phyloP scores from a whole-genome alignment of 2,113 vertebrate species.

The Tychaedon coryphoeus region DNA sequence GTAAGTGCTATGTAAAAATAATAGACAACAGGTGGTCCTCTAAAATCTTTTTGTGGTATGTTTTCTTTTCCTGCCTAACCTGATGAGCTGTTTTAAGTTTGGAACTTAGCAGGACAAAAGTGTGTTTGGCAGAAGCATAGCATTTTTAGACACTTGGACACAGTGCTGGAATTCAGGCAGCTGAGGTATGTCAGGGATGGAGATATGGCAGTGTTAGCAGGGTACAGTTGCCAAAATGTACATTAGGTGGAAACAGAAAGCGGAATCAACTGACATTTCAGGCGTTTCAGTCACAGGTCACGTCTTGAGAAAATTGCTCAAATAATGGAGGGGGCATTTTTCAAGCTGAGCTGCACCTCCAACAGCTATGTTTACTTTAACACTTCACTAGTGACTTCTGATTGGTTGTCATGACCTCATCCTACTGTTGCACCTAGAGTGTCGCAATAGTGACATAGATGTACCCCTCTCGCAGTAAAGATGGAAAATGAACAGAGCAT shows the following conservation, averaged over 20 bases:
- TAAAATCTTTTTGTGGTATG: conserved; percentile 84
- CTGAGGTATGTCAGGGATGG: conserved; percentile 34
- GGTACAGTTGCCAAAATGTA: conserved; percentile 68
- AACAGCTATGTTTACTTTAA: conserved; percentile 83
- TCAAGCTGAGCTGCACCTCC: conserved; percentile 77
- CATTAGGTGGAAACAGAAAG: conserved; percentile 66
- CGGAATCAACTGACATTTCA: conserved; percentile 72
- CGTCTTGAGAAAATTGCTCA: conserved; percentile 83
- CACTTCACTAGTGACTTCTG: conserved; percentile 78
- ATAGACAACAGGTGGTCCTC: conserved; percentile 99
- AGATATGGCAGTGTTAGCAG: conserved; percentile 63
- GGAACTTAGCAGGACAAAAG: conserved; percentile 78
- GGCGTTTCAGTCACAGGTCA: conserved; percentile 80
- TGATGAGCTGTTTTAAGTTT: conserved; percentile 82
- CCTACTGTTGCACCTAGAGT: conserved; percentile 70
- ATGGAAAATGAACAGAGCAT: conserved; percentile 39
- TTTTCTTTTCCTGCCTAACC: conserved; percentile 84
- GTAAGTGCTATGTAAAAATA: conserved; percentile 99
- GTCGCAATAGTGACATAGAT: conserved; percentile 63
- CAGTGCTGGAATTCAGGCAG: conserved; percentile 59
- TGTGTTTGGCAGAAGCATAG: conserved; percentile 71
- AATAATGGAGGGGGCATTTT: conserved; percentile 81
- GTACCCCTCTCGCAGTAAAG: conserved; percentile 48
- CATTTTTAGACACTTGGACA: conserved; percentile 66
- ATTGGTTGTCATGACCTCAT: conserved; percentile 84